Evolutionary conservation across 92 coral and sea anemone genomes (phyloP), one percentile per base, ranked within the genome.

Genomic region (Micromussa lordhowensis): DNA sequence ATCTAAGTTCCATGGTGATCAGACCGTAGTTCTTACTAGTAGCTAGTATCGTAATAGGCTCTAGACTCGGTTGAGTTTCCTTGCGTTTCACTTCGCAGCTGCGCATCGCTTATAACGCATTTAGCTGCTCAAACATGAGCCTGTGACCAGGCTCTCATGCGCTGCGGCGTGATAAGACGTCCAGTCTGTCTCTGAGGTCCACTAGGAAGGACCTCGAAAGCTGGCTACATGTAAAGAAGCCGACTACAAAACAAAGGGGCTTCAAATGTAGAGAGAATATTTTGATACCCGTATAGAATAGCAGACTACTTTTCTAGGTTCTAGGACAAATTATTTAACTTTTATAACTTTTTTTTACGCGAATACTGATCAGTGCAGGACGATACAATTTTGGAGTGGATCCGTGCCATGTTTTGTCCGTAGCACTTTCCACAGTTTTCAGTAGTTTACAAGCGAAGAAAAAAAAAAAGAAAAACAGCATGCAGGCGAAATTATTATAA

Each of bases 1-100:
- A 92, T 28, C 86, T 95, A 14, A 86, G 82, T 29, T 89, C 94
- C 83, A 95, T 95, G 98, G 94, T 95, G 69, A 72, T 95, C 9
- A 88, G 93, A 54, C 30, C 63, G 73, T 63, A 28, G 66, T 4
- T 38, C 24, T 26, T 28, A 19, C 22, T 17, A 12, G 12, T 31
- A 66, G 34, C 34, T 66, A 66, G 71, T 34, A 66, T 66, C 71
- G 34, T 34, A 28, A 26, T 28, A 28, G 51, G 51, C 51, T 44
- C 28, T 19, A 73, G 51, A 12, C 53, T 38, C 53, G 3, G 78
- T 32, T 26, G 38, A 7, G 78, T 73, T 29, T 18, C 12, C 7
- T 73, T 73, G 49, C 44, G 29, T 73, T 73, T 73, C 28, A 49
- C 78, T 66, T 66, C 71, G 17, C 32, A 32, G 53, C 78, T 73